Conservation (phyloP, 2,888 invertebrate genomes). For the Macrosoma leucophasiata region DNA sequence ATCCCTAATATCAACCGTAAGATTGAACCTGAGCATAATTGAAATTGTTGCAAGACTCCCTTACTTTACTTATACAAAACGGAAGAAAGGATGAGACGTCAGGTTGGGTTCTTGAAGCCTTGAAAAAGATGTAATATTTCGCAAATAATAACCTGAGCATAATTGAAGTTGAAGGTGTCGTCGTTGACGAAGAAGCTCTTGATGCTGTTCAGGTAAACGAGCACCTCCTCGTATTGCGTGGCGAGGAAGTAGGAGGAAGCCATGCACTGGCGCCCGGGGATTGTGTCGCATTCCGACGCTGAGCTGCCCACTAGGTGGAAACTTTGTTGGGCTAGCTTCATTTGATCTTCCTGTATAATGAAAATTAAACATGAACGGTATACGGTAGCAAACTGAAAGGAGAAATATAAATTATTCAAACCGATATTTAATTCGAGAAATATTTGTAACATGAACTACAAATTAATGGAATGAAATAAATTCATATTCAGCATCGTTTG, state of each 20-base stretch:
- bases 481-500: too few relatives aligned
- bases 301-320: conserved; percentile 98
- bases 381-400: too few relatives aligned
- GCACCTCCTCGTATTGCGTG: conserved; percentile 96
- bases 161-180: conserved; percentile 91
- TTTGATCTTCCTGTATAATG: conserved; percentile 85
- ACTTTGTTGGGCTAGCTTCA: conserved; percentile 96
- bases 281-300: conserved; percentile 97
- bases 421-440: too few relatives aligned
- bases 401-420: too few relatives aligned
- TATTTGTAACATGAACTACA: too few relatives aligned
- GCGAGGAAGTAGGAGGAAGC: conserved; percentile 97
- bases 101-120: too few relatives aligned
- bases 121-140: not conserved
- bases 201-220: conserved; percentile 97
- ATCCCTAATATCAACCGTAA: too few relatives aligned
- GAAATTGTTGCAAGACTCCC: too few relatives aligned
- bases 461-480: too few relatives aligned
- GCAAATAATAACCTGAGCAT: conserved; percentile 78
- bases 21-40: too few relatives aligned
- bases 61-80: too few relatives aligned
- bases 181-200: conserved; percentile 96
- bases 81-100: too few relatives aligned
- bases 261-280: conserved; percentile 98
- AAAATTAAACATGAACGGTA: not conserved